Base-by-base conservation (phyloP, 1,140 invertebrate species). In the Sycophila sp. region DNA sequence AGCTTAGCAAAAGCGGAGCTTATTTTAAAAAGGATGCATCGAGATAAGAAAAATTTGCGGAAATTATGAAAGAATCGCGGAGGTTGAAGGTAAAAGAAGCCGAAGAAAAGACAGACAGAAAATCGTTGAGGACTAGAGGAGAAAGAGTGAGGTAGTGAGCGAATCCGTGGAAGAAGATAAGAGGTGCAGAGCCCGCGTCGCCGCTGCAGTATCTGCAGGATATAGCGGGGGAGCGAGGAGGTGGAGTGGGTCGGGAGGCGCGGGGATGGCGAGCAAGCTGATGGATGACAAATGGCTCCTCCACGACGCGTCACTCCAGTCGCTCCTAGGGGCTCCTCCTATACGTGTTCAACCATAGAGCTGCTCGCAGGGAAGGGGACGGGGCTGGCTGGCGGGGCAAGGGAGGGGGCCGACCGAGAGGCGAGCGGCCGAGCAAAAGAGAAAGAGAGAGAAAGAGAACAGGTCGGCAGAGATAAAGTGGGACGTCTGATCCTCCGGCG, bases 401-500 rank as follows among this genome's bases (percentile, higher is more conserved):
- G 72, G 26, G 53, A 34, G 42, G 73, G 73, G 60, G 70, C 30
- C n/a, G 60, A 38, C n/a, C 13, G 73, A 71, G 74, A n/a, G 69
- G 75, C 59, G 71, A 71, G 32, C 24, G n/a, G 7, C 13, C 36
- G 49, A n/a, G n/a, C 32, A 56, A 67, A 65, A 62, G 65, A 66
- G 74, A 47, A 53, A 60, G 67, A 19, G 55, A 51, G 56, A 38
- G 28, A 30, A 56, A 58, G 68, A 51, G 73, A 72, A 70, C 68
- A 72, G 69, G 64, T 75, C 74, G 75, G 75, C 75, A 73, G 73
- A 78, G 78, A 80, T 80, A 80, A 78, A 78, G 77, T 77, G 78
- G 78, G 74, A 79, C 76, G 79, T 78, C 79, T 77, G 77, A 79
- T 79, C 79, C 77, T 80, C 76, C 74, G 74, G 65, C 75, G 76